These are phyloP conservation scores for Campylomormyrus numenius DNA, from an alignment of 2,113 vertebrate genomes.

Conservation along the genomic window DNA sequence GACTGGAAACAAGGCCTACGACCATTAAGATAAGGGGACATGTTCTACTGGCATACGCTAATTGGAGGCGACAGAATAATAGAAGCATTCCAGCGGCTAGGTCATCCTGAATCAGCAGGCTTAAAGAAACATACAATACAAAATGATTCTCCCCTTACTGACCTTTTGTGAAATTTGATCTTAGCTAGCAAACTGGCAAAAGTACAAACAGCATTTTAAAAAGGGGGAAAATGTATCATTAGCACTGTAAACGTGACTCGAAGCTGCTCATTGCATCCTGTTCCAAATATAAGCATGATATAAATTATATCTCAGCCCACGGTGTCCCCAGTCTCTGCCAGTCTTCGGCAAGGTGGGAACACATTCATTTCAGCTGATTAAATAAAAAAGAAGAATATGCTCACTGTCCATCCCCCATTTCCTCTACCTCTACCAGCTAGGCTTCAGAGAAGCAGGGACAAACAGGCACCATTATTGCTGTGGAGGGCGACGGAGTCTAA, in stretches of 20 bases:
- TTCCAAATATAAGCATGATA: slow-evolving; percentile 32
- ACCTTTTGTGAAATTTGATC: background rate
- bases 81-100: background rate
- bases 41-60: too few relatives aligned
- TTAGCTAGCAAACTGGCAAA: background rate
- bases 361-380: background rate
- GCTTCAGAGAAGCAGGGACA: background rate
- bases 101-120: background rate
- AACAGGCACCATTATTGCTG: background rate
- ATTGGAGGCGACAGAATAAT: background rate
- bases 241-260: slow-evolving; percentile 8
- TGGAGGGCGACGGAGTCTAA: background rate
- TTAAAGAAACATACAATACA: background rate
- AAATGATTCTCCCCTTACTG: background rate
- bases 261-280: slow-evolving; percentile 10
- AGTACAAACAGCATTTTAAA: slow-evolving; percentile 32
- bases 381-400: background rate
- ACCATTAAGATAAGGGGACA: background rate
- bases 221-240: slow-evolving; percentile 2
- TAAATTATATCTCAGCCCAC: background rate
- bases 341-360: background rate
- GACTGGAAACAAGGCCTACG: background rate
- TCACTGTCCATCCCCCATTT: background rate
- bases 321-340: background rate
- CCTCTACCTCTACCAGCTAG: background rate